A percentile compares a stretch with the other conserved stretches of the same genome.
phyloP scores from a whole-genome alignment of 1,140 invertebrate genomes.

The Lepidotrigona ventralis region DNA sequence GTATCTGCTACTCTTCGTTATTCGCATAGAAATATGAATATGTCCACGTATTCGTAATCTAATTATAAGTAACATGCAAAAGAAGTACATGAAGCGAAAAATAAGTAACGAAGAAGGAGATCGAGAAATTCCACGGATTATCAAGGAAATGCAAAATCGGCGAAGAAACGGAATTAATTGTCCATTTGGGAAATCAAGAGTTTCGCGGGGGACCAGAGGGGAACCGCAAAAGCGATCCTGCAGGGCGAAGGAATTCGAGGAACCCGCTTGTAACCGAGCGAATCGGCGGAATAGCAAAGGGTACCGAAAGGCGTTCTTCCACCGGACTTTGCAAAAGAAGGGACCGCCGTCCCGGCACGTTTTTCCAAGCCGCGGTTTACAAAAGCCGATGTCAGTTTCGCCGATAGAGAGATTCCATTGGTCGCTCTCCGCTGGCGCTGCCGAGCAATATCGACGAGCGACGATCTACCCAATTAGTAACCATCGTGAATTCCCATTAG shows the following conservation, averaged over 20 bases:
- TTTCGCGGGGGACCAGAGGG: slow-evolving; percentile 33
- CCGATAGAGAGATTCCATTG: slow-evolving; percentile 69
- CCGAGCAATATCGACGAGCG: slow-evolving; percentile 67
- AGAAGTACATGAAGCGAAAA: neutral
- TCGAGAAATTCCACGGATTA: neutral
- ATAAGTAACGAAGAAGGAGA: neutral
- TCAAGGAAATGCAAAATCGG: neutral
- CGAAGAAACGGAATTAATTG: slow-evolving; percentile 48
- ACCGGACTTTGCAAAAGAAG: slow-evolving; percentile 49
- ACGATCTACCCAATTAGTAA: slow-evolving; percentile 75
- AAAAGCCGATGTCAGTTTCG: slow-evolving; percentile 67
- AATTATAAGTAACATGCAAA: no score
- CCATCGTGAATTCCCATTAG: slow-evolving; percentile 73
- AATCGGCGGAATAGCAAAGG: slow-evolving; percentile 60
- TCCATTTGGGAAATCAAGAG: slow-evolving; percentile 53
- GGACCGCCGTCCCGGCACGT: slow-evolving; percentile 57
- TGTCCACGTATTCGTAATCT: neutral
- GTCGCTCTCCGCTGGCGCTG: slow-evolving; percentile 47
- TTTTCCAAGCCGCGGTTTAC: slow-evolving; percentile 61
- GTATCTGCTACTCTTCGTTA: neutral
- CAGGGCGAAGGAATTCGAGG: slow-evolving; percentile 55
- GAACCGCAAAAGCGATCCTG: slow-evolving; percentile 39
- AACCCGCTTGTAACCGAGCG: slow-evolving; percentile 38
- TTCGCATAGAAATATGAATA: neutral
- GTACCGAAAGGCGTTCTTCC: slow-evolving; percentile 49